phyloP scores from a whole-genome alignment of 2,113 vertebrate species.

The Strix uralensis region DNA sequence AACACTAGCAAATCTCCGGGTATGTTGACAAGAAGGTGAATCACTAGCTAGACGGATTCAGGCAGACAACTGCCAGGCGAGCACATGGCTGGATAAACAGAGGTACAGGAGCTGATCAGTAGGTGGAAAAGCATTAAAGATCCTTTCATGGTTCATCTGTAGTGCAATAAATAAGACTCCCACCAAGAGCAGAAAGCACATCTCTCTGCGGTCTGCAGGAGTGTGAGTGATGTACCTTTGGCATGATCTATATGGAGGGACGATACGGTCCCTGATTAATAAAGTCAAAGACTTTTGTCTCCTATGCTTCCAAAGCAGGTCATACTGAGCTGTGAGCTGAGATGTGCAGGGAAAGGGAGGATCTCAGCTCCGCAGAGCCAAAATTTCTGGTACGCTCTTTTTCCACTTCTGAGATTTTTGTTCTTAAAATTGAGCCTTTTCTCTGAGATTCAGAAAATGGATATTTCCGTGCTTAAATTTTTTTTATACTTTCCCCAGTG shows the following conservation, averaged over 20 bases:
- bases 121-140: background rate
- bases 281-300: background rate
- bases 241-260: background rate
- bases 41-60: background rate
- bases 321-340: background rate
- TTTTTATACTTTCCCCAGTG: background rate
- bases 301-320: background rate
- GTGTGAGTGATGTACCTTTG: background rate
- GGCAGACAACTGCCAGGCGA: background rate
- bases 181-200: background rate
- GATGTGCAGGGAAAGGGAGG: background rate
- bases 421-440: background rate
- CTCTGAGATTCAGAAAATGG: background rate
- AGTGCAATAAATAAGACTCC: background rate
- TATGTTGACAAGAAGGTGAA: background rate
- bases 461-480: background rate
- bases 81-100: background rate
- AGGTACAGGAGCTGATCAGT: background rate
- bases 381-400: background rate
- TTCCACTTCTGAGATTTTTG: background rate
- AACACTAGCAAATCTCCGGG: background rate
- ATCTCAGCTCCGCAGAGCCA: background rate
- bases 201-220: background rate
- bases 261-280: background rate
- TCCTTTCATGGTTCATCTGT: conserved; percentile 3